Conservation (phyloP, 2,113 vertebrate genomes). For the Meleagris gallopavo region DNA sequence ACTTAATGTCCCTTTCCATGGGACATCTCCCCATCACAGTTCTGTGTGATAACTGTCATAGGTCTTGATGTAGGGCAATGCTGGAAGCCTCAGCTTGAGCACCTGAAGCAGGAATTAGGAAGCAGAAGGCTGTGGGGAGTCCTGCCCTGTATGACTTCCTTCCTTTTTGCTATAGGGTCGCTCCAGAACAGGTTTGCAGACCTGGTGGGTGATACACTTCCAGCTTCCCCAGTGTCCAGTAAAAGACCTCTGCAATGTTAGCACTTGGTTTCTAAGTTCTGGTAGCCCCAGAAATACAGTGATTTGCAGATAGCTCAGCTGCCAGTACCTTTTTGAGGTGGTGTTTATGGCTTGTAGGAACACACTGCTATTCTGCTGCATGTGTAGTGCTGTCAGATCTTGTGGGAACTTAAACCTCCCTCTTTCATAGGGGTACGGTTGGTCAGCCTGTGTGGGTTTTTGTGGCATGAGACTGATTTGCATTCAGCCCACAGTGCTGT, state of each 20-base stretch:
- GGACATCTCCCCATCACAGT: neutral
- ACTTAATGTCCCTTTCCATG: neutral
- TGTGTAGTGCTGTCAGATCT: neutral
- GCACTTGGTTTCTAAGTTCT: neutral
- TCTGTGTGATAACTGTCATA: neutral
- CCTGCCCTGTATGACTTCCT: neutral
- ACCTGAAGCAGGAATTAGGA: neutral
- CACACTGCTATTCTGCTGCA: neutral
- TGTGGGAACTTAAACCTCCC: neutral
- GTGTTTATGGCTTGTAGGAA: neutral
- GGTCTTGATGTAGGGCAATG: neutral
- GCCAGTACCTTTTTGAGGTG: neutral
- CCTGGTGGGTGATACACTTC: neutral
- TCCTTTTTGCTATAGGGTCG: fast-evolving
- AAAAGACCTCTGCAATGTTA: neutral
- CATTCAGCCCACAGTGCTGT: neutral
- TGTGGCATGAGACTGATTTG: neutral
- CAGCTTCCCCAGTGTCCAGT: neutral
- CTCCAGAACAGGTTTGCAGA: neutral
- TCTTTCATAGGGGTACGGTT: neutral
- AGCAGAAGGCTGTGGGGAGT: neutral
- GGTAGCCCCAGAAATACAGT: neutral
- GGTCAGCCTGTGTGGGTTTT: fast-evolving
- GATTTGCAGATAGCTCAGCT: neutral
- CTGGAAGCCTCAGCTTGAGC: neutral